phyloP scores from a whole-genome alignment of 2,113 vertebrate genomes.

The Beaufortia kweichowensis region DNA sequence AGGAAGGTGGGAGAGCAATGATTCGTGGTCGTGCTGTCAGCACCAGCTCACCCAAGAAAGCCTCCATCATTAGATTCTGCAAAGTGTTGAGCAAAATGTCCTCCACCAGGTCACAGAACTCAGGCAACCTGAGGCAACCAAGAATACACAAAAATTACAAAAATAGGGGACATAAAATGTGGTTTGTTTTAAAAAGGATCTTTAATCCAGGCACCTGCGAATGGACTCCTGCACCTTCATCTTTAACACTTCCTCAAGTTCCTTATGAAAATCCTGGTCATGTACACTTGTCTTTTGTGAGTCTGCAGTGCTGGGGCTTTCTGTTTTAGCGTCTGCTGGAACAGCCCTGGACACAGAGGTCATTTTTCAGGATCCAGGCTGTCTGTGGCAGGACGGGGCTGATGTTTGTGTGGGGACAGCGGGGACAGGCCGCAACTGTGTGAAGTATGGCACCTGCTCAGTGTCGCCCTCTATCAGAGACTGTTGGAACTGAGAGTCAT shows the following conservation, averaged over 20 bases:
- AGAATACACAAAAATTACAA: too few species aligned
- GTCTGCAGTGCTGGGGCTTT: conserved; percentile 17
- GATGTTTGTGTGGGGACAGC: conserved; percentile 41
- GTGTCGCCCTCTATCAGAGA: conserved; percentile 61
- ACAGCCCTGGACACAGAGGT: neutral
- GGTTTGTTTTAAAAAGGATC: neutral
- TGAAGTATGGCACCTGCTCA: conserved; percentile 78
- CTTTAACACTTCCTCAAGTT: conserved; percentile 40
- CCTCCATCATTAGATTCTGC: conserved; percentile 88
- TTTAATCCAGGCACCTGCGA: conserved; percentile 62
- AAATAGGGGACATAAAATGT: too few species aligned
- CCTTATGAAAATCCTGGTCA: conserved; percentile 24
- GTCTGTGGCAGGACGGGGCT: neutral
- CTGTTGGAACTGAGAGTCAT: conserved; percentile 76
- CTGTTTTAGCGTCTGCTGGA: conserved; percentile 28
- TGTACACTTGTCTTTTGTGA: neutral
- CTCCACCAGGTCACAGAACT: conserved; percentile 74
- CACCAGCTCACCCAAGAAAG: conserved; percentile 82
- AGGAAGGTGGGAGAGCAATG: conserved; percentile 68
- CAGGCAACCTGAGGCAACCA: conserved; percentile 64
- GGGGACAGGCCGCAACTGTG: conserved; percentile 65
- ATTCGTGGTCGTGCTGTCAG: conserved; percentile 77
- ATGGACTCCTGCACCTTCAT: conserved; percentile 64
- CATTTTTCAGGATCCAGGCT: neutral
- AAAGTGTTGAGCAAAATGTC: conserved; percentile 82